Evolutionary conservation across 2,797 vertebrate genomes (phyloP), one percentile per base, ranked within the genome.

Genomic region (Paguma larvata): DNA sequence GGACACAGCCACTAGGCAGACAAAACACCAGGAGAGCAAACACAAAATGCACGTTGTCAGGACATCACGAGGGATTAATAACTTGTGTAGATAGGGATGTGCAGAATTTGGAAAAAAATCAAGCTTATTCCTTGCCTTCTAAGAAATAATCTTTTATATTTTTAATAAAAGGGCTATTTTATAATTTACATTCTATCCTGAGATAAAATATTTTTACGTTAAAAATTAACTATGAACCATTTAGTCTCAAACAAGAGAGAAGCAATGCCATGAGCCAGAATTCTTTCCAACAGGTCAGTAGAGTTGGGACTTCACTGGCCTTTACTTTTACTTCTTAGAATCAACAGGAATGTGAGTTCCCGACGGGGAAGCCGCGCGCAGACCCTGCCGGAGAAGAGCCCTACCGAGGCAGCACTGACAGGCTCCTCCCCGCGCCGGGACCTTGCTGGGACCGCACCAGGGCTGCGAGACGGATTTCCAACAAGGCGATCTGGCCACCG

Each of bases 401-500:
- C 38, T 98, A 99, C 99, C 99, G 99, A 79, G 99, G 99, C 97
- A 99, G 97, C 95, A 99, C 98, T 0, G 99, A 99, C 34, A 99
- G 98, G 23, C 30, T 85, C 85, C 96, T 96, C 32, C 80, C 75
- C 11, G 48, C 70, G 79, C 62, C 44, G 86, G 7, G 9, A 19
- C 44, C 67, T 46, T 97, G 98, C 94, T 97, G 98, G 56, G 97
- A 93, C 92, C 44, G 94, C 91, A 97, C 3, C 65, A 98, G 77
- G 0, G 96, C 92, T 6, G 96, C 13, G 30, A 94, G 65, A 32
- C 79, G 95, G 80, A 99, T 80, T 95, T 99, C 99, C 98, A 99
- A 65, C 92, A 99, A 68, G 30, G 98, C 97, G 83, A 99, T 97
- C 86, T 85, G 78, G 30, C 98, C 98, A 95, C 99, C 99, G 95